Conservation (phyloP, 2,888 invertebrate species). For the Zygogramma bicolorata region DNA sequence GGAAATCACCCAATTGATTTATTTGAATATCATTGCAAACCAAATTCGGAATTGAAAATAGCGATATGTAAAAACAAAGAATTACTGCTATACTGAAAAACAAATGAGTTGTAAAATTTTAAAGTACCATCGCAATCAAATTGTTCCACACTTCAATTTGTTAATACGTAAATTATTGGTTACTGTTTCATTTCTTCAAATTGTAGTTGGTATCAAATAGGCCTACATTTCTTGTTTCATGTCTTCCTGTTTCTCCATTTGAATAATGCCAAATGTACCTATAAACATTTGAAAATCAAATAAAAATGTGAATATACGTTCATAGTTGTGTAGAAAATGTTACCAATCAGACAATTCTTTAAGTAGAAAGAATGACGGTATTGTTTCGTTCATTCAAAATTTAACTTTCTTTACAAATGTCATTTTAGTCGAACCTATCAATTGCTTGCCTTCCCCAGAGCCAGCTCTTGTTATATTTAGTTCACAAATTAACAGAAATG, state of each 20-base stretch:
- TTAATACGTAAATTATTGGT: not conserved
- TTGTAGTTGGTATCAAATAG: conserved; percentile 3
- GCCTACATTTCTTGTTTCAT: conserved; percentile 42
- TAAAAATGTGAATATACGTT: conserved; percentile 59
- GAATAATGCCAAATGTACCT: conserved; percentile 60
- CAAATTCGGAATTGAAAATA: too few species aligned
- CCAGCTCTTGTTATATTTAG: too few species aligned
- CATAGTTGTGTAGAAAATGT: conserved; percentile 56
- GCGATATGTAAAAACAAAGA: too few species aligned
- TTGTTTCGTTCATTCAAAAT: not conserved
- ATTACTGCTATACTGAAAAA: too few species aligned
- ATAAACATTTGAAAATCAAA: conserved; percentile 57
- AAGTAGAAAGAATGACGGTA: conserved; percentile 46
- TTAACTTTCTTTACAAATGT: conserved; percentile 8
- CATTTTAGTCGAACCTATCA: not conserved
- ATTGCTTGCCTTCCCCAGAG: too few species aligned
- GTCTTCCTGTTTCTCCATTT: conserved; percentile 55
- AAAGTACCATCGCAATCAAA: not conserved
- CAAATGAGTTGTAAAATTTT: too few species aligned
- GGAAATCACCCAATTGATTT: too few species aligned
- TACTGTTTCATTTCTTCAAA: conserved; percentile 14
- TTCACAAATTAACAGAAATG: too few species aligned
- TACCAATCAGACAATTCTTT: conserved; percentile 55
- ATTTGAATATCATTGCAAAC: too few species aligned
- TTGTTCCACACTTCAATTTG: not conserved